A percentile compares a stretch with the other conserved stretches of the same genome.
phyloP scores from a whole-genome alignment of 2,113 vertebrate species.

The Ellobius talpinus region DNA sequence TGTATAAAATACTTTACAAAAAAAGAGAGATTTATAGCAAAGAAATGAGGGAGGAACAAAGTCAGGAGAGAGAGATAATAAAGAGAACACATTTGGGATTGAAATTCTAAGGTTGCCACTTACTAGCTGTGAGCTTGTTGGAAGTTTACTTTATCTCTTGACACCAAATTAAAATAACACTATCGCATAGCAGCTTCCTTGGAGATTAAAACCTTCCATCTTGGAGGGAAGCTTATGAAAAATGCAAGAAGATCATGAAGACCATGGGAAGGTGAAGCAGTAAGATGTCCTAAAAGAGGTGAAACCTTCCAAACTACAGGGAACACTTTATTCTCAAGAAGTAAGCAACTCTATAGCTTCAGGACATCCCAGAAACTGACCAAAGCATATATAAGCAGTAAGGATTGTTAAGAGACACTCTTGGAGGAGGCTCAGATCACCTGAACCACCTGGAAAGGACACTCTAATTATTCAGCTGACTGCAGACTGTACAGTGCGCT shows the following conservation, averaged over 20 bases:
- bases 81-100: not conserved
- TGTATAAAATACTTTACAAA: not conserved
- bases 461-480: not conserved
- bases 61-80: not conserved
- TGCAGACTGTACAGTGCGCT: not conserved
- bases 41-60: not conserved
- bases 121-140: not conserved
- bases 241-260: not conserved
- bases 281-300: not conserved
- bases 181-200: not conserved
- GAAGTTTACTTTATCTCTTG: not conserved
- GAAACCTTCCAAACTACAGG: not conserved
- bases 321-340: not conserved
- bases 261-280: not conserved
- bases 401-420: not conserved
- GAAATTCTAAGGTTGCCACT: not conserved
- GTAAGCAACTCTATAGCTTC: not conserved
- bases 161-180: not conserved
- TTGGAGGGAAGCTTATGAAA: not conserved
- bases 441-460: not conserved
- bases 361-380: not conserved
- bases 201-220: not conserved
- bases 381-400: not conserved
- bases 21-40: rapidly evolving
- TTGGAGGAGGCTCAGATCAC: not conserved